These are phyloP conservation scores for Microctonus aethiopoides DNA, from an alignment of 2,888 invertebrate genomes.

Conservation along the genomic window DNA sequence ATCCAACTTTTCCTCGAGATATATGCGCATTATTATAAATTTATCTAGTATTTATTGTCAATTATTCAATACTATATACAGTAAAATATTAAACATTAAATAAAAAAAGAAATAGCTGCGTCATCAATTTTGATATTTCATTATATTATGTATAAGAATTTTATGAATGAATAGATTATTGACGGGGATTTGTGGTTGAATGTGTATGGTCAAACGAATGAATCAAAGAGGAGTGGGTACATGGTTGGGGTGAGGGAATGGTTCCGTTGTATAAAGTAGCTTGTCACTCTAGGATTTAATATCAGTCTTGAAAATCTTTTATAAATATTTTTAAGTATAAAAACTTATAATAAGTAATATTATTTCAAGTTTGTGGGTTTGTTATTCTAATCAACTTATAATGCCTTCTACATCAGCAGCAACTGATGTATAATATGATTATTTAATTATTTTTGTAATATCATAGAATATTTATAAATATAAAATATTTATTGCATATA, in stretches of 20 bases:
- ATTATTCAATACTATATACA: too few species aligned
- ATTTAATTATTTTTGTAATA: background rate
- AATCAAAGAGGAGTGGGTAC: background rate
- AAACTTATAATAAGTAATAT: background rate
- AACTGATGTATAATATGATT: slow-evolving; percentile 11
- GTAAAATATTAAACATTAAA: too few species aligned
- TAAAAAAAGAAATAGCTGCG: too few species aligned
- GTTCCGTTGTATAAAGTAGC: slow-evolving; percentile 25
- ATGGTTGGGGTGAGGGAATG: slow-evolving; percentile 11
- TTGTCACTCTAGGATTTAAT: background rate
- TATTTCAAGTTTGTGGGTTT: background rate
- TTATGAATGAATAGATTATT: background rate
- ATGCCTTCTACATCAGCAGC: slow-evolving; percentile 12
- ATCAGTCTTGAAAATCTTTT: background rate
- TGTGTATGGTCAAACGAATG: background rate
- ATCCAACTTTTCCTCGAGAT: too few species aligned
- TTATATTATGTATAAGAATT: background rate
- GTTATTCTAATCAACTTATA: background rate
- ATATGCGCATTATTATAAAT: too few species aligned
- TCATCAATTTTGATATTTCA: background rate
- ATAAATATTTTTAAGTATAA: background rate
- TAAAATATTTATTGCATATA: slow-evolving; percentile 14
- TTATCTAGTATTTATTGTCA: too few species aligned
- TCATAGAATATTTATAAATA: background rate
- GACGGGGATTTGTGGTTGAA: background rate